Percentiles rank a stretch among this genome's conserved stretches.
Conservation (phyloP, 2,888 invertebrate species). For the Dromius quadrimaculatus region DNA sequence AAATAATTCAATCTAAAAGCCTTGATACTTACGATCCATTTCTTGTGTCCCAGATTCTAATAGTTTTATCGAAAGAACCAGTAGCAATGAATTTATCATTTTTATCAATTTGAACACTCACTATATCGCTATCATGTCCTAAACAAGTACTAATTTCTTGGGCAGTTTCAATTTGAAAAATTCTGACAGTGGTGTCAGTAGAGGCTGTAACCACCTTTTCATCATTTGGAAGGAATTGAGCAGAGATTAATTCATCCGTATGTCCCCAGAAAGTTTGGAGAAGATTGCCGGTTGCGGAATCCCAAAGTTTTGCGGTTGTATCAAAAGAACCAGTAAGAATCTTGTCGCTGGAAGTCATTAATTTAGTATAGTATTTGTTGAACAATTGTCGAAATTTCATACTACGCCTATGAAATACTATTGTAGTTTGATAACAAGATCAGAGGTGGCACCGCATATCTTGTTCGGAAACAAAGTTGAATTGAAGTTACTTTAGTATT, state of each 20-base stretch:
- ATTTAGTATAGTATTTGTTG: too few species aligned
- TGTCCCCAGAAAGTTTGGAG: constrained; percentile 80
- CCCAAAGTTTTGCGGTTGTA: constrained; percentile 83
- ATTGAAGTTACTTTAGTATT: too few species aligned
- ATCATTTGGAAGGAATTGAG: constrained; percentile 77
- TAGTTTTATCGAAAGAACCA: constrained; percentile 78
- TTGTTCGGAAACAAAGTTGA: too few species aligned
- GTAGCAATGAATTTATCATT: constrained; percentile 76
- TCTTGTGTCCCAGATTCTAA: constrained; percentile 78
- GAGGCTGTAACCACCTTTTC: constrained; percentile 79
- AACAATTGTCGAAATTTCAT: too few species aligned
- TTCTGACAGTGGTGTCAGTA: constrained; percentile 80
- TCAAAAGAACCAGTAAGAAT: constrained; percentile 88
- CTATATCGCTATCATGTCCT: constrained; percentile 77
- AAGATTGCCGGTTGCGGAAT: constrained; percentile 75
- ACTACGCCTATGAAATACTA: too few species aligned
- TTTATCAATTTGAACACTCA: constrained; percentile 78
- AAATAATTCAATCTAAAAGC: too few species aligned
- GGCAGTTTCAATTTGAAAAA: constrained; percentile 79
- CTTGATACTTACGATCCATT: constrained; percentile 66
- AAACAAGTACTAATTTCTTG: constrained; percentile 54
- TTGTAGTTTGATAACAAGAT: too few species aligned
- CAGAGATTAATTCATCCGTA: constrained; percentile 78
- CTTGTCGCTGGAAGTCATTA: constrained; percentile 74
- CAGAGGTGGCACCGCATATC: too few species aligned